Conservation (phyloP, 2,113 vertebrate genomes). For the Polyodon spathula region DNA sequence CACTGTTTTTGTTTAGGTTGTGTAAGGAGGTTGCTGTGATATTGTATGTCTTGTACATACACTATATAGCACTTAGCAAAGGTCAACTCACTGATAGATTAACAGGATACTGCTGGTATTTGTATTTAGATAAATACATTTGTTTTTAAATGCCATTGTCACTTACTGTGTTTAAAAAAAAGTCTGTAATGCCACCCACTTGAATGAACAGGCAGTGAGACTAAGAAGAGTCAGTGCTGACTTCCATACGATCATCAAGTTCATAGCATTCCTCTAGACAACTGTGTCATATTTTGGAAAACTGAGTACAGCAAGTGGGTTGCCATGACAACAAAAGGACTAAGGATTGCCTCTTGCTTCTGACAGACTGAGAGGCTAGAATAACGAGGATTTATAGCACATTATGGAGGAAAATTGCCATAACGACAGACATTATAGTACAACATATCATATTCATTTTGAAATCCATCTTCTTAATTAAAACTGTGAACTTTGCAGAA, state of each 20-base stretch:
- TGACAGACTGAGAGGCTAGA: conserved; percentile 12
- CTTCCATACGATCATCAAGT: conserved; percentile 20
- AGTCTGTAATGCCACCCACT: background rate
- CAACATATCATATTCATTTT: conserved; percentile 17
- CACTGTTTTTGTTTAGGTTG: too few species aligned
- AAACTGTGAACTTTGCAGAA: conserved; percentile 3
- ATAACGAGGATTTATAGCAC: conserved; percentile 30
- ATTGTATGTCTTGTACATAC: too few species aligned
- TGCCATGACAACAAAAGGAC: conserved; percentile 31
- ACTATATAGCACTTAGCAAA: conserved; percentile 4
- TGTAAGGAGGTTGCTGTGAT: too few species aligned
- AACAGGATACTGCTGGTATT: background rate
- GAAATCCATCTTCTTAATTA: conserved; percentile 17
- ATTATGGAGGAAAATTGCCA: conserved; percentile 19
- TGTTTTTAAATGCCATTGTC: conserved; percentile 3
- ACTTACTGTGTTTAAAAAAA: background rate
- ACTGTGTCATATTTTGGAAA: conserved; percentile 21
- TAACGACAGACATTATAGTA: conserved; percentile 20
- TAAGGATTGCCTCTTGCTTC: conserved; percentile 15
- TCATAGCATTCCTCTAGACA: conserved; percentile 17
- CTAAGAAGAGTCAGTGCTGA: conserved; percentile 8
- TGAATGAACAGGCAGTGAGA: conserved; percentile 7
- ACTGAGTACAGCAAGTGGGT: conserved; percentile 21
- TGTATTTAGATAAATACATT: background rate
- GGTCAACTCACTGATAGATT: conserved; percentile 4